These are phyloP conservation scores for Melanogrammus aeglefinus DNA, from an alignment of 2,797 vertebrate genomes.

Conservation along the genomic window DNA sequence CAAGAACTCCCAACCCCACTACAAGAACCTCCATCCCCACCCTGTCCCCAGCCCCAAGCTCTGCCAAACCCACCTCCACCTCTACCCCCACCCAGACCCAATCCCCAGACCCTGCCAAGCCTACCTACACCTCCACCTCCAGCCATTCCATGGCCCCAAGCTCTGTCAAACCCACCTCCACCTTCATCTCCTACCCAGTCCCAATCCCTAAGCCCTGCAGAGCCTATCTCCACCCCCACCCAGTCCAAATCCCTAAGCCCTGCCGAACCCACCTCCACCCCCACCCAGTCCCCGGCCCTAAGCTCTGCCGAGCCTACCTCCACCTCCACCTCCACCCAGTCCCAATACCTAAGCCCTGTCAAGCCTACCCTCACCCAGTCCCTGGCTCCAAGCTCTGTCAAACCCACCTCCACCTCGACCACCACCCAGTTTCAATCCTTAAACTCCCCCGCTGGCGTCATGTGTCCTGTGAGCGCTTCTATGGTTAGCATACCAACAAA, in stretches of 20 bases:
- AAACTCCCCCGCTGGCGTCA: neutral
- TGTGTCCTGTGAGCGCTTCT: neutral
- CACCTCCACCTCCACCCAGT: no score
- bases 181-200: slow-evolving; percentile 29
- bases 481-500: neutral
- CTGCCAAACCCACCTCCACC: neutral
- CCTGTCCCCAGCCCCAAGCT: neutral
- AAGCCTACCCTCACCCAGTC: no score
- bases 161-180: neutral
- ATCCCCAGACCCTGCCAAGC: neutral
- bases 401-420: neutral
- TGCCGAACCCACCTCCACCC: slow-evolving; percentile 13
- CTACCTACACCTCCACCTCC: no score
- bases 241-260: slow-evolving; percentile 42
- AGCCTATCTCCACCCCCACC: slow-evolving; percentile 19
- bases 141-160: no score
- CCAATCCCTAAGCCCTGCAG: slow-evolving; percentile 33
- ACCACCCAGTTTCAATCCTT: neutral
- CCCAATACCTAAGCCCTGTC: no score
- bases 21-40: neutral
- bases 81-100: slow-evolving; percentile 29
- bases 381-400: no score
- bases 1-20: no score
- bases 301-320: neutral
- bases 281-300: slow-evolving; percentile 2